Base-by-base conservation (phyloP, 2,113 vertebrate species). In the Cinclus cinclus region DNA sequence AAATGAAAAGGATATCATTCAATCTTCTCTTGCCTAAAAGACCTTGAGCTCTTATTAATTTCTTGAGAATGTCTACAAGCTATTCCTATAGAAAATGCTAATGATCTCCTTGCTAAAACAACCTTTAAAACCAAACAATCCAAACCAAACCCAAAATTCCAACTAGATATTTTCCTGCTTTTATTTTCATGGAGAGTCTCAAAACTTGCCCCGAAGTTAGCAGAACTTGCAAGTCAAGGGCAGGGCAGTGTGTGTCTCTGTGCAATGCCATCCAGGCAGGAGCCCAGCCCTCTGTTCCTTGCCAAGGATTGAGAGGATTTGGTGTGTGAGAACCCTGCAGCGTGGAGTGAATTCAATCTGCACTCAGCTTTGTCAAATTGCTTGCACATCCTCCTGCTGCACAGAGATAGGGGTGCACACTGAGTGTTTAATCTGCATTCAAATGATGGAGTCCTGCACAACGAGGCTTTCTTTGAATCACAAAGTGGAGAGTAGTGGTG, bases 1-100 rank as follows among this genome's bases (percentile, higher is more conserved):
- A 88, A 95, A 89, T 63, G 75, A 92, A 96, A 94, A 89, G 37
- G 63, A 31, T 58, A 87, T 67, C 58, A 74, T 79, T 96, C 87
- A 79, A 84, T 88, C 69, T 82, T 87, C 69, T 39, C 58, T 49
- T 73, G 41, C 46, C 60, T 88, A 39, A 94, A 64, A 93, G 88
- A 84, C 92, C 69, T 70, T 75, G 55, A 90, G 68, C 31, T 92
- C 76, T 59, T 44, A 55, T 52, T 68, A 67, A 49, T 60, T 88
- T 79, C 49, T 82, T 64, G 70, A 59, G 49, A 86, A 82, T 46
- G 19, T 64, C 64, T 83, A 35, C n/a, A 73, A 73, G 30, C 35
- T 67, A 42, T 30, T 87, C 30, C 30, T 42, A 13, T 1, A 23
- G 27, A 64, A 91, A 78, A 78, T 1, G 6, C 46, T 30, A 77